Percentiles rank a stretch among this genome's conserved stretches.
Conservation (phyloP, 2,888 invertebrate species). For the Standfussiana lucernea region DNA sequence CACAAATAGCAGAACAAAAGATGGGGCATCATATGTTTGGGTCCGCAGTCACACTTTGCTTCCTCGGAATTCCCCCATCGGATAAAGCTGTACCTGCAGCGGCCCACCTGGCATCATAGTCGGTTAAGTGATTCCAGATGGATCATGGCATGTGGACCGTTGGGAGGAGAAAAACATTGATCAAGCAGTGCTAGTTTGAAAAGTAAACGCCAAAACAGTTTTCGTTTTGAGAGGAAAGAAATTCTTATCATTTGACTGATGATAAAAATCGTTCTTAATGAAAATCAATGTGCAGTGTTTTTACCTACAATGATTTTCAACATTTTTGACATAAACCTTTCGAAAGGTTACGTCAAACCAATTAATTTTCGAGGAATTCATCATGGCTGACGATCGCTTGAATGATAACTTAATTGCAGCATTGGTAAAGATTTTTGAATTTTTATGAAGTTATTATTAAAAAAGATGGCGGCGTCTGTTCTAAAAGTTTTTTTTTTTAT, state of each 20-base stretch:
- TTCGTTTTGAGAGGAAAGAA: no score
- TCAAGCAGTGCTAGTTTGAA: background rate
- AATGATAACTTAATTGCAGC: background rate
- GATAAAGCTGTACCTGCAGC: background rate
- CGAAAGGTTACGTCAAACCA: background rate
- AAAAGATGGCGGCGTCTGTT: background rate
- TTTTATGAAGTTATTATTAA: no score
- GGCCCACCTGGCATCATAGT: background rate
- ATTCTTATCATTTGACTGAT: background rate
- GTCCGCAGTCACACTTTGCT: background rate
- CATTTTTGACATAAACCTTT: background rate
- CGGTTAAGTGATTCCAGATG: background rate
- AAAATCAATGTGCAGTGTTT: background rate
- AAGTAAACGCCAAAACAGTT: background rate
- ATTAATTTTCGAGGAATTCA: background rate
- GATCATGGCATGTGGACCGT: background rate
- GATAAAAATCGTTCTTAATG: no score
- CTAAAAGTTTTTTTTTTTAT: background rate
- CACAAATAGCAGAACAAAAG: background rate
- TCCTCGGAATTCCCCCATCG: background rate
- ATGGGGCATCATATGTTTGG: background rate
- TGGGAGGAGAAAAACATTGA: background rate
- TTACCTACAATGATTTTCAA: background rate
- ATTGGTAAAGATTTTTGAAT: background rate
- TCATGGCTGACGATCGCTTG: background rate